Evolutionary conservation across 2,113 vertebrate genomes (phyloP).

Genomic region (Dasypus novemcinctus): DNA sequence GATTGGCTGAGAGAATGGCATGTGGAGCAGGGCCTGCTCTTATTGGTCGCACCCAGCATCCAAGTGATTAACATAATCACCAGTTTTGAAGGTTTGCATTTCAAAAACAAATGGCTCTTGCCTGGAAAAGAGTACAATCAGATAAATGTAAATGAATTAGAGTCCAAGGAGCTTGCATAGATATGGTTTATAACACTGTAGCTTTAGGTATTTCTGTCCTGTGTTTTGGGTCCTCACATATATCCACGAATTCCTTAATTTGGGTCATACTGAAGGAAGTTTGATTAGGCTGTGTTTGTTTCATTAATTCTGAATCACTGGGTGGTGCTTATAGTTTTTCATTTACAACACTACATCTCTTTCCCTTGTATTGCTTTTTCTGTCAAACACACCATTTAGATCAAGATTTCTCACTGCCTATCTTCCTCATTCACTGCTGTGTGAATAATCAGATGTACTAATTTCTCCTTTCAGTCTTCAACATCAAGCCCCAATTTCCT

Average conservation of each 20-base stretch:
- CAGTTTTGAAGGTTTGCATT: neutral
- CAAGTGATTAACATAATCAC: too few species aligned
- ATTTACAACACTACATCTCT: neutral
- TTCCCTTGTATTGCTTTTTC: neutral
- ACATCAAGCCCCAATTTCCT: neutral
- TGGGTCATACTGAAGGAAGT: too few species aligned
- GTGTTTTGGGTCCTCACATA: neutral
- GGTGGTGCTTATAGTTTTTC: neutral
- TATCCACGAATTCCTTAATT: too few species aligned
- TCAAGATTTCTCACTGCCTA: too few species aligned
- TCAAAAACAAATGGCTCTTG: neutral
- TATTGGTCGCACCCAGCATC: too few species aligned
- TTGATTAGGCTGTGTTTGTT: too few species aligned
- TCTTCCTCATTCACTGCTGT: too few species aligned
- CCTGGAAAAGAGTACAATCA: neutral
- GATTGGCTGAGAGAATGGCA: neutral
- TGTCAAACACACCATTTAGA: too few species aligned
- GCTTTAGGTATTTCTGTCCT: neutral
- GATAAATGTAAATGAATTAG: neutral
- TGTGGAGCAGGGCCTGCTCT: neutral
- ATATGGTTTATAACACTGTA: too few species aligned
- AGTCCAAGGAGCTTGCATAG: neutral
- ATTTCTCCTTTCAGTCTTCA: neutral
- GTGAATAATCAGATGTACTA: neutral
- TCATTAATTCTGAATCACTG: too few species aligned